A percentile compares a stretch with the other conserved stretches of the same genome.
Conservation (phyloP, 2,888 invertebrate species). For the Drosophila paranaensis region DNA sequence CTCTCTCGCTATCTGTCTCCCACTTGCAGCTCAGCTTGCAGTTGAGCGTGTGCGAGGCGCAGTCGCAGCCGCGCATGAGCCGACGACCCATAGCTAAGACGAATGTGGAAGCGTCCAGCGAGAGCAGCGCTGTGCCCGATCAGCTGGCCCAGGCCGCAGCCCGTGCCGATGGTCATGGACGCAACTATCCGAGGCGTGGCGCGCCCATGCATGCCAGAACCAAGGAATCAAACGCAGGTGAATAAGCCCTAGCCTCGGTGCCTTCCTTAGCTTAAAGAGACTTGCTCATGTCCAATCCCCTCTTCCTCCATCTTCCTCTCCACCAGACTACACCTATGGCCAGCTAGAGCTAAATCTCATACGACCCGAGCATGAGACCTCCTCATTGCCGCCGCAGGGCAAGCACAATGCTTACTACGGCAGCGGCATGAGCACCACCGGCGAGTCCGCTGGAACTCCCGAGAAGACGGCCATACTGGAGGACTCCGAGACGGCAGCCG, state of each 20-base stretch:
- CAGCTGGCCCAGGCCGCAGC: constrained; percentile 80
- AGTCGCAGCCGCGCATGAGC: constrained; percentile 57
- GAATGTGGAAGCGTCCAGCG: constrained; percentile 66
- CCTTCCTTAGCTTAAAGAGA: too few species aligned
- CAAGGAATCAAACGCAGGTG: constrained; percentile 58
- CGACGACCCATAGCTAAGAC: constrained; percentile 69
- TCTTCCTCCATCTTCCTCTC: neutral
- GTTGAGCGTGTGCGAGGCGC: constrained; percentile 21
- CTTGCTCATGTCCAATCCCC: neutral
- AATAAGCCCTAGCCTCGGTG: neutral
- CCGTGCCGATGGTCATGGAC: constrained; percentile 67
- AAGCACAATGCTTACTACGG: constrained; percentile 52
- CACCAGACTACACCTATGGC: constrained; percentile 70
- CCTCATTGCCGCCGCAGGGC: constrained; percentile 44
- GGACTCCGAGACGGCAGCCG: constrained; percentile 83
- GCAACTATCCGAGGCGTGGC: constrained; percentile 56
- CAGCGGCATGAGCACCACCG: constrained; percentile 44
- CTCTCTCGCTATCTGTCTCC: neutral
- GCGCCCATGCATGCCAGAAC: constrained; percentile 49
- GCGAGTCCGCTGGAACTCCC: constrained; percentile 24
- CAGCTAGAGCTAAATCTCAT: constrained; percentile 82
- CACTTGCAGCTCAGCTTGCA: neutral
- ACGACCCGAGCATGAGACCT: constrained; percentile 73
- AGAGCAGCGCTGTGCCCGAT: constrained; percentile 70
- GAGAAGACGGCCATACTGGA: constrained; percentile 63